These are phyloP conservation scores for Temnothorax unifasciatus DNA, from an alignment of 2,888 invertebrate genomes.

Conservation along the genomic window DNA sequence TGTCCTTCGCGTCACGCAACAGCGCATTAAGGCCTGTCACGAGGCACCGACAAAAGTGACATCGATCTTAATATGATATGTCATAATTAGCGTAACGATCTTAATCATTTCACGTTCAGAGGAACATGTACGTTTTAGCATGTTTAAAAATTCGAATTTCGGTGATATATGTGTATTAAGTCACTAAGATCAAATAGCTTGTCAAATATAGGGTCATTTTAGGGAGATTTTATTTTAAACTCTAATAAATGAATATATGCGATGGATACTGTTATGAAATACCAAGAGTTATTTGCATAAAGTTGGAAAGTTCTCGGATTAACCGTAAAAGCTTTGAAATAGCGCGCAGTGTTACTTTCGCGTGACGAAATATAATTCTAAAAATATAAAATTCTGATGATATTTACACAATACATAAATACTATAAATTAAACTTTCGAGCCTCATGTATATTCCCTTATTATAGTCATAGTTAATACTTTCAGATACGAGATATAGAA, in stretches of 20 bases:
- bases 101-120: neutral
- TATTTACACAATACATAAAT: neutral
- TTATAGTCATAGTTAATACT: neutral
- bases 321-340: neutral
- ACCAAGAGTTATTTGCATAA: neutral
- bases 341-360: neutral
- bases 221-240: neutral
- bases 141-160: neutral
- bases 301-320: neutral
- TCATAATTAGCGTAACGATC: neutral
- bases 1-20: constrained; percentile 36
- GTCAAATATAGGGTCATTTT: neutral
- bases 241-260: neutral
- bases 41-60: neutral
- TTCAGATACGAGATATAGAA: neutral
- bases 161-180: neutral
- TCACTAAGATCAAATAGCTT: neutral
- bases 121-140: too few relatives aligned
- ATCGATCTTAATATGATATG: constrained; percentile 2
- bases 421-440: constrained; percentile 2
- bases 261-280: neutral
- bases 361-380: neutral
- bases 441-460: neutral
- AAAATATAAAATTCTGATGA: neutral
- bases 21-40: neutral